Base-by-base conservation (phyloP, 2,888 invertebrate species). In the Amphipoea oculea region DNA sequence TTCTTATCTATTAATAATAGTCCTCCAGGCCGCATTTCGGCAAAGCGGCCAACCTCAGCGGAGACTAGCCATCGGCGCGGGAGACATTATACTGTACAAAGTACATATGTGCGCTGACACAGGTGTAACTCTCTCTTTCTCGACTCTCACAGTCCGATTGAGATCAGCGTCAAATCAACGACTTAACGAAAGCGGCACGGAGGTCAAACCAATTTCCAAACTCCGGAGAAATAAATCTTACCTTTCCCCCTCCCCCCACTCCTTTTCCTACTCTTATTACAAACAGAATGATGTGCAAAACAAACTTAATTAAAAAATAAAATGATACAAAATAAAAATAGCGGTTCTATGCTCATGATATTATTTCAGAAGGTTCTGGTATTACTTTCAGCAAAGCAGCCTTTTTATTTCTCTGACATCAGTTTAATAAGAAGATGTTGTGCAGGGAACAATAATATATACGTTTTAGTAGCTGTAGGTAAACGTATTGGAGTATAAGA, bases 341-440 rank as follows among this genome's bases (percentile, higher is more conserved):
- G 42, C n/a, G 42, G n/a, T 80, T 73, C 11, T 60, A 45, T 76
- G 70, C 51, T 54, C 42, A 45, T 17, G 6, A 54, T 70, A 70
- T 65, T 57, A 73, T 81, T 51, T 81, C 42, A 60, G 36, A n/a
- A 60, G 65, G 17, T 23, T 54, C 54, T 67, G 45, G 42, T 71
- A 82, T 81, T 82, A 78, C 54, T 71, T 75, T 76, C 40, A 68
- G 36, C 29, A 11, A 54, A 82, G 54, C 71, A 71, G 20, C 54
- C 7, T 51, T 81, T 82, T 82, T 81, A 71, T 81, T 68, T 63
- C 66, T 57, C 67, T 48, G 54, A 51, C 67, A 71, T 54, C 60
- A 40, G 45, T 81, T 82, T 81, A 82, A 78, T 82, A 81, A 81
- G 82, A 82, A 77, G 23, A 62, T 62, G 45, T 81, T 77, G 70